Evolutionary conservation across 2,113 vertebrate genomes (phyloP).

Genomic region (Passer domesticus): DNA sequence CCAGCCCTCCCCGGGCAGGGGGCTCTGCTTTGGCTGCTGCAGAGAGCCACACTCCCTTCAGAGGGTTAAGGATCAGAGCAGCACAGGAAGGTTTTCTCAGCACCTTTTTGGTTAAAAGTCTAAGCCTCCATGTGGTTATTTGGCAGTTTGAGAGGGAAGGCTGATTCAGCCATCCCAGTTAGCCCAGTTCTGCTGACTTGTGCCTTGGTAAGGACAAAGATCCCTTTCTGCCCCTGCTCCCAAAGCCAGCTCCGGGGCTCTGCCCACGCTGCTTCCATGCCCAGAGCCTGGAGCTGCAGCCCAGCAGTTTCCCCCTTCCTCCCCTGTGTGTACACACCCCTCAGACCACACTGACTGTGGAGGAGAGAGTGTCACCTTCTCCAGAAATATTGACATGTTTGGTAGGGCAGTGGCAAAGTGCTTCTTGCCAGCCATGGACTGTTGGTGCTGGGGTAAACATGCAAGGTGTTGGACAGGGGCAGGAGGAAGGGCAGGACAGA

Average conservation of each 20-base stretch:
- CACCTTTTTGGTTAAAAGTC: accelerated
- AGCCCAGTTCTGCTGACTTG: not conserved
- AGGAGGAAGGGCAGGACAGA: not conserved
- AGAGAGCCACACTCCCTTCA: not conserved
- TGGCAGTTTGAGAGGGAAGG: not conserved
- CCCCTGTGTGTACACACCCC: not conserved
- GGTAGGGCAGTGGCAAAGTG: not conserved
- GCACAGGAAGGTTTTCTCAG: not conserved
- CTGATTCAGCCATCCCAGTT: not conserved
- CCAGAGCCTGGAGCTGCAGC: not conserved
- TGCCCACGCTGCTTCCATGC: not conserved
- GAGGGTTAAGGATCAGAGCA: not conserved
- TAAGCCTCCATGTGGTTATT: not conserved
- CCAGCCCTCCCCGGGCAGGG: not conserved
- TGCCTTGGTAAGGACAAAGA: not conserved
- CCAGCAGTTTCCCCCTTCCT: too few relatives aligned
- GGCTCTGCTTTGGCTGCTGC: not conserved
- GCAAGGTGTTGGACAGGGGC: not conserved
- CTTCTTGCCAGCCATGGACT: not conserved
- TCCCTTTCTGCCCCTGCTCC: not conserved
- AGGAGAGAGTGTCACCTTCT: not conserved
- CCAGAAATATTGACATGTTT: not conserved
- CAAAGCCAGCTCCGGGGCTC: accelerated
- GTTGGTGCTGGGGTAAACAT: accelerated
- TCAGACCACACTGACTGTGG: not conserved